Conservation (phyloP, 1,140 invertebrate genomes). For the Frieseomelitta varia region DNA sequence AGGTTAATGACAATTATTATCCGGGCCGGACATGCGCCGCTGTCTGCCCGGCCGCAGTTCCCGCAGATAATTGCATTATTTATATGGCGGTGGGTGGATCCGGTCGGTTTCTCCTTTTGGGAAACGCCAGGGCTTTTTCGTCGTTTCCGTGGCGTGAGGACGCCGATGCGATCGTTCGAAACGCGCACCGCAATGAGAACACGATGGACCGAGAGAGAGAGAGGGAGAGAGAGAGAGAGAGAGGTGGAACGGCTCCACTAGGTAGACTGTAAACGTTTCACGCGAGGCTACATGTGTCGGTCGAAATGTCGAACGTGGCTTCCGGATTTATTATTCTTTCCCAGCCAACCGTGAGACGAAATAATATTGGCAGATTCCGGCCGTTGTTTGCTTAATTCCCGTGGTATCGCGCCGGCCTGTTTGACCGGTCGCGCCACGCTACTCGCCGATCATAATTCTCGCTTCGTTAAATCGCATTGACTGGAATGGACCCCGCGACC, state of each 20-base stretch:
- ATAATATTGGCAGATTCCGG: conserved; percentile 17
- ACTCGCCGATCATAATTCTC: conserved; percentile 10
- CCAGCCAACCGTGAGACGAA: background rate
- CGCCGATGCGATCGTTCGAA: background rate
- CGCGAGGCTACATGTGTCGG: background rate
- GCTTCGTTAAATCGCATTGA: background rate
- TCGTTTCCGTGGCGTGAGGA: background rate
- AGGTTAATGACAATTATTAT: conserved; percentile 74
- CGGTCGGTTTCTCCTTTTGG: background rate
- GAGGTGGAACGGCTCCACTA: no score
- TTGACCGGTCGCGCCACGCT: background rate
- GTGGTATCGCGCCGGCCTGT: background rate
- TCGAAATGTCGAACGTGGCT: background rate
- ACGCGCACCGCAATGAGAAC: background rate
- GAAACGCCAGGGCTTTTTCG: conserved; percentile 23
- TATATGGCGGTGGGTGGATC: conserved; percentile 13
- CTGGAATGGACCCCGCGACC: background rate
- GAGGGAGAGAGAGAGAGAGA: no score
- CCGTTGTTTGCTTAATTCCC: conserved; percentile 27
- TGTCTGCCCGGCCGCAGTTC: conserved; percentile 19
- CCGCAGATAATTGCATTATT: conserved; percentile 67
- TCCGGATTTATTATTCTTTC: conserved; percentile 22
- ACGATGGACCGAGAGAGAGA: no score
- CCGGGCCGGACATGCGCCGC: conserved; percentile 55
- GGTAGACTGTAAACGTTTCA: background rate